Base-by-base conservation (phyloP, 2,888 invertebrate species). In the Beris morrisii region DNA sequence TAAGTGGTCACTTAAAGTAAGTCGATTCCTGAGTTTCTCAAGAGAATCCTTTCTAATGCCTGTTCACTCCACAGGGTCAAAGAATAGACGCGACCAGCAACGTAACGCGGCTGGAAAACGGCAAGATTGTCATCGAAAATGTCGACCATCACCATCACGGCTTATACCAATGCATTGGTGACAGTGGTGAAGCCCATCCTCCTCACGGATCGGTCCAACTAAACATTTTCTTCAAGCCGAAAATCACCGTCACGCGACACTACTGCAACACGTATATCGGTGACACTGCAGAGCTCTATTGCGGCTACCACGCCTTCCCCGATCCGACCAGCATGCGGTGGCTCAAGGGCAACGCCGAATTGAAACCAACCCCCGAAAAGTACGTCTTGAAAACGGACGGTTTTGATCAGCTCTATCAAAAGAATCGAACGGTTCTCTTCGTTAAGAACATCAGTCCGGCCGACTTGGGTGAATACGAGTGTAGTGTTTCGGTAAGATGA, bases 401-500 rank as follows among this genome's bases (percentile, higher is more conserved):
- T 11, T 76, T 77, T 67, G 73, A 75, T 38, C 72, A 69, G 12
- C 74, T 73, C 55, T 79, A 78, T 70, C 74, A 77, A 15, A 75
- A 73, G 54, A 79, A 78, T 70, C 75, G 76, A 32, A 85, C 91
- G 72, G 86, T 85, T 70, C 78, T 93, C 54, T 80, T 88, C 32
- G 87, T 93, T 71, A 83, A 87, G 38, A 84, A 85, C 28, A 88
- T 91, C 0, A 82, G 84, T 13, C 78, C 80, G 52, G 76, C 82
- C 0, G 92, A 93, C 79, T 84, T 91, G 69, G 93, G 91, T 0
- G 86, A 87, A 75, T 93, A 92, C 76, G 85, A 88, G 1, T 93
- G 93, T 77, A 82, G 87, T 65, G 91, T 75, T 28, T 74, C 76
- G 72, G 75, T 75, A 71, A 63, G 58, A 22, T 22, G 22, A 22